phyloP scores from a whole-genome alignment of 92 coral and sea anemone genomes.

The Actinernus sp. region DNA sequence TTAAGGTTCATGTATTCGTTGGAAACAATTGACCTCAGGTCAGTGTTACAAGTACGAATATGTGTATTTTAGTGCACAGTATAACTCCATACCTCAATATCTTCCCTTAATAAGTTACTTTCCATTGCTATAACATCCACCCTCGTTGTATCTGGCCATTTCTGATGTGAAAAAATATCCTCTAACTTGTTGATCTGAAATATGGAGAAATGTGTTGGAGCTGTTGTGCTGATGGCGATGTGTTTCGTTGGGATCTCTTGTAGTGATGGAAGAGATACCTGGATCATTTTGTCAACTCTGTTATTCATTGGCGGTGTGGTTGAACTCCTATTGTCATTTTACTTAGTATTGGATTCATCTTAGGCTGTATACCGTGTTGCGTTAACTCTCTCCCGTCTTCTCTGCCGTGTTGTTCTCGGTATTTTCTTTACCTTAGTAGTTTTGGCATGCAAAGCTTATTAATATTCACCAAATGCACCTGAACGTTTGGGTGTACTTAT shows the following conservation, averaged over 20 bases:
- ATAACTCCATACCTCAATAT: conserved; percentile 68
- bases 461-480: too few relatives aligned
- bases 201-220: conserved; percentile 76
- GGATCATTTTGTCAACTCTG: conserved; percentile 60
- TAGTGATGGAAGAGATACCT: conserved; percentile 55
- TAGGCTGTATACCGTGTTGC: too few relatives aligned
- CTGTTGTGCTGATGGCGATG: conserved; percentile 52
- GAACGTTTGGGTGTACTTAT: too few relatives aligned
- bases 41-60: too few relatives aligned
- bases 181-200: conserved; percentile 88
- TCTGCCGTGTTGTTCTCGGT: too few relatives aligned
- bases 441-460: too few relatives aligned
- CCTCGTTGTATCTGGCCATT: conserved; percentile 84
- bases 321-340: too few relatives aligned
- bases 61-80: not conserved
- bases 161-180: conserved; percentile 71
- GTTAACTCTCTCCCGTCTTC: too few relatives aligned
- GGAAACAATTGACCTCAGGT: not conserved
- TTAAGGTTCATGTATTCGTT: not conserved
- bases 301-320: conserved; percentile 55
- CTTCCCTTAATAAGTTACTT: conserved; percentile 65
- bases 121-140: conserved; percentile 82
- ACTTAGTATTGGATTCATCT: too few relatives aligned
- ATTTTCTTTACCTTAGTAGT: too few relatives aligned
- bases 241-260: conserved; percentile 15